Evolutionary conservation across 2,888 invertebrate genomes (phyloP), one percentile per base, ranked within the genome.

Genomic region (Lepidocyrtoides sp.): DNA sequence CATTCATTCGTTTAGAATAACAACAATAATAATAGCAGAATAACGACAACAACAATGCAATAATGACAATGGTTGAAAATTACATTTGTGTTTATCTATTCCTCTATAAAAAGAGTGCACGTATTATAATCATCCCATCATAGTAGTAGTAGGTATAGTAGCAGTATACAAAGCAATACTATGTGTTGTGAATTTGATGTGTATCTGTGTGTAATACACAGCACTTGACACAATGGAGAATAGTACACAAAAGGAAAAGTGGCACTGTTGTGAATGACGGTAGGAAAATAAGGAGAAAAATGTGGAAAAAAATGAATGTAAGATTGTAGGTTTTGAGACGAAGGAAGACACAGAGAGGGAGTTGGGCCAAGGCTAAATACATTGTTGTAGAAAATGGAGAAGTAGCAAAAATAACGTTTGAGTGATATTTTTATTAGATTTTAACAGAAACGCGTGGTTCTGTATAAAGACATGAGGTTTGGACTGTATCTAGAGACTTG

Each of bases 151-250:
- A n/a, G n/a, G n/a, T n/a, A n/a, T n/a, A n/a, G n/a, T n/a, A n/a
- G n/a, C n/a, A n/a, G 10, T 63, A 26, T 81, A 36, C 32, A 41
- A 32, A 14, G 10, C 63, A 63, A 63, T 29, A 14, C 29, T n/a
- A n/a, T n/a, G 8, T 8, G 20, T 3, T 29, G 29, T n/a, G 20
- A 20, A 44, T 20, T 44, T 44, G 41, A 72, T 63, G 32, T 44
- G 44, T 72, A 7, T 41, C n/a, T 44, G 72, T 41, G 12, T 51
- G 75, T 82, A 44, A 83, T 41, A 32, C 44, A 23, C 29, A 81
- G 36, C 89, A 89, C 89, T 89, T 82, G 82, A 89, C 89, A 88
- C 81, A 88, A 88, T 88, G 29, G 54, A 69, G n/a, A n/a, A n/a
- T 36, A 44, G 54, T 41, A 17, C 89, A 82, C 81, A 89, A 87